phyloP scores from a whole-genome alignment of 1,140 invertebrate species.

The Anoplolepis gracilipes region DNA sequence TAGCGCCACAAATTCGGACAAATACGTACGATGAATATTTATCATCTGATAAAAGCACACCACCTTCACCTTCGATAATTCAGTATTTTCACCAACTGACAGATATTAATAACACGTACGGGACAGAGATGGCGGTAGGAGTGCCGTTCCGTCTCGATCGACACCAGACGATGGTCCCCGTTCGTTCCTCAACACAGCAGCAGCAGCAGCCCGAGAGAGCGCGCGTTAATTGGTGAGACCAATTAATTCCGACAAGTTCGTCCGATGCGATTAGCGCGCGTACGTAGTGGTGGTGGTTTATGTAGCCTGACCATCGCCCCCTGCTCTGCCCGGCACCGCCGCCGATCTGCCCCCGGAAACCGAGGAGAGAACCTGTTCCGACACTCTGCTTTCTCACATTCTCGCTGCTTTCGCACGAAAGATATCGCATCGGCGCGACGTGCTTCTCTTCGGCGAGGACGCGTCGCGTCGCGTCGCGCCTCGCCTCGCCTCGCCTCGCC shows the following conservation, averaged over 20 bases:
- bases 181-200: no score
- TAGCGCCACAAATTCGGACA: not conserved
- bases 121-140: constrained; percentile 54
- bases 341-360: constrained; percentile 81
- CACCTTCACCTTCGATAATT: not conserved
- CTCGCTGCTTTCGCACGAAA: constrained; percentile 69
- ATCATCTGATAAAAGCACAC: not conserved
- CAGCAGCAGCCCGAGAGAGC: constrained; percentile 67
- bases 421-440: constrained; percentile 66
- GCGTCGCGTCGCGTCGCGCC: not conserved
- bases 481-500: not conserved
- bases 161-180: no score
- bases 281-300: constrained; percentile 49
- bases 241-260: constrained; percentile 86
- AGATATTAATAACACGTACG: not conserved
- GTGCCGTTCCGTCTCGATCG: not conserved
- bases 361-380: constrained; percentile 80
- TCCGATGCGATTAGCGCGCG: constrained; percentile 80
- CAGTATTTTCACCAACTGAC: not conserved
- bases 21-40: not conserved
- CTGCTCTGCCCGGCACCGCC: constrained; percentile 26
- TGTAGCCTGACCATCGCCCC: not conserved
- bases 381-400: constrained; percentile 69
- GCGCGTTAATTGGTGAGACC: constrained; percentile 85
- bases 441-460: constrained; percentile 9